A percentile compares a stretch with the other conserved stretches of the same genome.
phyloP scores from a whole-genome alignment of 2,113 vertebrate genomes.

The Galemys pyrenaicus region DNA sequence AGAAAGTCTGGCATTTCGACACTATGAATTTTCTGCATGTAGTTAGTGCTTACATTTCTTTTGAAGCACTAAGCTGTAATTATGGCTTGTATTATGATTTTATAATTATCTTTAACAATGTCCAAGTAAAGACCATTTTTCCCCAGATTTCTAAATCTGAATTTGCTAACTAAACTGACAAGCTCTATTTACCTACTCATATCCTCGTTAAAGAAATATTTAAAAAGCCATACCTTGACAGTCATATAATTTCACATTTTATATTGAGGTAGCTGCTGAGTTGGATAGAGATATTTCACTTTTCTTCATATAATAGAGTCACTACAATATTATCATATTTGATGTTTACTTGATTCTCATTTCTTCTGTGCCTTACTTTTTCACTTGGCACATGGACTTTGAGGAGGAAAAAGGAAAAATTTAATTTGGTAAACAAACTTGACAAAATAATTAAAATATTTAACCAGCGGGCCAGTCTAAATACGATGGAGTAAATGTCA shows the following conservation, averaged over 20 bases:
- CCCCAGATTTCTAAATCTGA: not conserved
- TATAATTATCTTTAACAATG: not conserved
- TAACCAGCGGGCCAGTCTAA: not conserved
- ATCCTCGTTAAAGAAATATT: not conserved
- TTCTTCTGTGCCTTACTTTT: not conserved
- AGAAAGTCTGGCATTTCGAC: not conserved
- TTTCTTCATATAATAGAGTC: not conserved
- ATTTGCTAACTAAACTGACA: not conserved
- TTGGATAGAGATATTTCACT: not conserved
- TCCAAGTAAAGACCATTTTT: not conserved
- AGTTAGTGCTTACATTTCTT: not conserved
- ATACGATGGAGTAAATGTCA: not conserved
- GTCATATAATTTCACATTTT: not conserved
- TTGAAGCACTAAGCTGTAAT: not conserved
- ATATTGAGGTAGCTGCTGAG: not conserved
- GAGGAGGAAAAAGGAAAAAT: not conserved
- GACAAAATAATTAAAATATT: not conserved
- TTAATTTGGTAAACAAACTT: not conserved
- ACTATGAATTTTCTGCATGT: not conserved
- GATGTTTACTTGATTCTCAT: not conserved
- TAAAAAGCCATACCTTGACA: slow-evolving; percentile 21
- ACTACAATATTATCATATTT: not conserved
- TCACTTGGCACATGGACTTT: not conserved
- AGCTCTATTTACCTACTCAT: not conserved
- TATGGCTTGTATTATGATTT: not conserved